Evolutionary conservation across 37 sponge, comb jelly and placozoan species (phyloP), one percentile per base, ranked within the genome.

Genomic region (Dysidea cf. avara): DNA sequence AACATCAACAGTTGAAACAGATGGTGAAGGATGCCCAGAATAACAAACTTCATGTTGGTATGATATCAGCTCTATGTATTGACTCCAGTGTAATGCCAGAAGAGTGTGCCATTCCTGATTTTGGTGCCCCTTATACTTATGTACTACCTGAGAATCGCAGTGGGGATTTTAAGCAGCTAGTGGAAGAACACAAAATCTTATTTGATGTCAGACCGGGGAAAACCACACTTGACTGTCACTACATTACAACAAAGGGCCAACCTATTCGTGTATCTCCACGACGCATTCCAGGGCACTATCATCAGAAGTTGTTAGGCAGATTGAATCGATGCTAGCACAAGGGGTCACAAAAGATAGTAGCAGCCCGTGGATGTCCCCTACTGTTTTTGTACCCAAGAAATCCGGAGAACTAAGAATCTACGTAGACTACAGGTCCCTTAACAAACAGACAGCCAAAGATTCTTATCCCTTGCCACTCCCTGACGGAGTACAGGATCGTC

Each of bases 391-490:
- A 12, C 24, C 24, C 3, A 68, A 68, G 69, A 68, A 68, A 38
- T 20, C 43, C 6, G 69, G 69, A 3, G 25, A 24, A 34, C n/a
- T 68, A 5, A 68, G 69, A 68, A 43, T 43, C 38, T 68, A 9
- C 9, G 9, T 43, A 12, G 46, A 43, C 9, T 43, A 43, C 46
- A 43, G 46, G 9, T 9, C 7, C 6, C 13, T 68, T 2, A 48
- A 68, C 36, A 68, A 39, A 39, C 51, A 39, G 24, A 40, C 51
- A 2, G 3, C 11, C 5, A 68, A 39, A 68, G 69, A 47, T 20
- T 47, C 69, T 31, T 68, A 68, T 9, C 9, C 46, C 5, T 9
- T 43, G 9, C 46, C 69, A 40, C 43, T 24, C 9, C 46, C 46
- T 5, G 46, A 43, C 46, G 46, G 9, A 43, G 69, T 37, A 31